These are phyloP conservation scores for Pterostichus madidus DNA, from an alignment of 2,888 invertebrate species.

Conservation along the genomic window DNA sequence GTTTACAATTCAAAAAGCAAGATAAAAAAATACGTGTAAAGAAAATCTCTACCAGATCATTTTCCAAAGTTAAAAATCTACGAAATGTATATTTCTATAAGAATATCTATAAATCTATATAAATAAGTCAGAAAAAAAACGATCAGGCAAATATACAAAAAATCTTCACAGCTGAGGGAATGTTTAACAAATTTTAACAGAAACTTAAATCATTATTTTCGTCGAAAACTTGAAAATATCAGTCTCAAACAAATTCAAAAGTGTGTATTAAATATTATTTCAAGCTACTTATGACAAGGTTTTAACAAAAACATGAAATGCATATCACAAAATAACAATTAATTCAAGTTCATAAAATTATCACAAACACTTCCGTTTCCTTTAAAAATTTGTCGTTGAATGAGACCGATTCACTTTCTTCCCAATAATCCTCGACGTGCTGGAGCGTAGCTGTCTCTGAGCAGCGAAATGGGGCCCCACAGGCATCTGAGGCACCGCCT, in stretches of 20 bases:
- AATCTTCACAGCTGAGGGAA: neutral
- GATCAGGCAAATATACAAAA: neutral
- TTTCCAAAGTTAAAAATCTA: constrained; percentile 18
- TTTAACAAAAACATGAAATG: neutral
- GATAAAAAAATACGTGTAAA: neutral
- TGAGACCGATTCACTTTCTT: constrained; percentile 81
- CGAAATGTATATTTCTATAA: constrained; percentile 5
- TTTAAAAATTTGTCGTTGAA: constrained; percentile 81
- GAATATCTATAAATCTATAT: constrained; percentile 13
- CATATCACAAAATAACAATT: constrained; percentile 6
- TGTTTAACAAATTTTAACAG: neutral
- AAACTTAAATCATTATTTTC: neutral
- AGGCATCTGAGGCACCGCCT: neutral
- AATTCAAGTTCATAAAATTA: neutral
- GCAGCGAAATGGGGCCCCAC: constrained; percentile 7
- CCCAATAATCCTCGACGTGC: constrained; percentile 79
- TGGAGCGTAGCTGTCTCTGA: constrained; percentile 55
- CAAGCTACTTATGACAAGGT: neutral
- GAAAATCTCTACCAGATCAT: neutral
- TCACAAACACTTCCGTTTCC: too few relatives aligned
- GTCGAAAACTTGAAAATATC: neutral
- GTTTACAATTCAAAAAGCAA: neutral
- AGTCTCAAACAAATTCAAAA: neutral
- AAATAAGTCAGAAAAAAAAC: neutral
- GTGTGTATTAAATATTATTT: neutral